A percentile compares a stretch with the other conserved stretches of the same genome.
Conservation (phyloP, 2,797 vertebrate genomes). For the Aldrovandia affinis region DNA sequence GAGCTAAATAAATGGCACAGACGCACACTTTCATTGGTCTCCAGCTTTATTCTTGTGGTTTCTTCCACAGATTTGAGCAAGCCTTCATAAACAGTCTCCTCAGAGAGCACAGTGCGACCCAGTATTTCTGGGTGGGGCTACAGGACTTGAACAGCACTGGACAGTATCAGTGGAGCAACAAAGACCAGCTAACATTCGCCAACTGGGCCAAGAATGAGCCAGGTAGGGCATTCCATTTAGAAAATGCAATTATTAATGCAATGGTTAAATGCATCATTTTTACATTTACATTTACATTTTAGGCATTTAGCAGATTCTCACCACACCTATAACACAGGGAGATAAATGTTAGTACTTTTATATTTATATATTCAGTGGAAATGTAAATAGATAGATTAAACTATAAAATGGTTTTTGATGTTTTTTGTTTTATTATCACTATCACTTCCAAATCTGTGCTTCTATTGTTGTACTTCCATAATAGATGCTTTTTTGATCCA, state of each 20-base stretch:
- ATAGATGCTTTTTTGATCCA: neutral
- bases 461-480: neutral
- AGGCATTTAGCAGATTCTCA: no score
- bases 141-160: slow-evolving; percentile 78
- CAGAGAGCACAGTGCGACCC: slow-evolving; percentile 68
- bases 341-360: no score
- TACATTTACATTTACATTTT: no score
- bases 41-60: neutral
- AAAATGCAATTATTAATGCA: no score
- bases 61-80: slow-evolving; percentile 88
- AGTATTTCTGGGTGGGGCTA: slow-evolving; percentile 89
- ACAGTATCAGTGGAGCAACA: slow-evolving; percentile 84
- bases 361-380: no score
- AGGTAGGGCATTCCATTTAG: slow-evolving; percentile 59
- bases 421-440: no score
- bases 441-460: neutral
- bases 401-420: no score
- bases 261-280: no score
- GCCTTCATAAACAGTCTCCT: slow-evolving; percentile 89
- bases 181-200: slow-evolving; percentile 70
- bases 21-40: neutral
- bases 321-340: no score
- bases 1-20: no score
- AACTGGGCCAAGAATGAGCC: slow-evolving; percentile 88
- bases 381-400: no score